These are phyloP conservation scores for Drosophila parvula DNA, from an alignment of 1,140 invertebrate genomes.

Conservation along the genomic window DNA sequence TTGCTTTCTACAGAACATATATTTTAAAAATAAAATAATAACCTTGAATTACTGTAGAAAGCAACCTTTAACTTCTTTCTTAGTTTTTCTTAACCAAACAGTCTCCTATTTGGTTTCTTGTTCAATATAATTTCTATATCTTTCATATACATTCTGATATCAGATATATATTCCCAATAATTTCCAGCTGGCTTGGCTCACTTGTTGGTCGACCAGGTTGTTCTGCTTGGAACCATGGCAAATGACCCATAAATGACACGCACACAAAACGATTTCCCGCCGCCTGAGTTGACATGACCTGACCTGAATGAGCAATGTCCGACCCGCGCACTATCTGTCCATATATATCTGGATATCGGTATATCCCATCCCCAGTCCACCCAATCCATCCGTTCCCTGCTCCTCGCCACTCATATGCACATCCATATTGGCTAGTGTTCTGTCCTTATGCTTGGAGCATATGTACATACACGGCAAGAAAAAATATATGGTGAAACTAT, in stretches of 20 bases:
- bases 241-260: slow-evolving; percentile 74
- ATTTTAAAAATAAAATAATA: too few species aligned
- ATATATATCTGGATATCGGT: slow-evolving; percentile 1
- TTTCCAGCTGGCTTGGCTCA: slow-evolving; percentile 20
- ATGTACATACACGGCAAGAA: slow-evolving; percentile 32
- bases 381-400: slow-evolving; percentile 2
- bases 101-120: background rate
- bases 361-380: slow-evolving; percentile 8
- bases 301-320: slow-evolving; percentile 61
- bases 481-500: too few species aligned
- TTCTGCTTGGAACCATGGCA: slow-evolving; percentile 26
- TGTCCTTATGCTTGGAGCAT: slow-evolving; percentile 34
- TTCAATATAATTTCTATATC: background rate
- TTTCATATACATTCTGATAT: background rate
- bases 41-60: too few species aligned
- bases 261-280: slow-evolving; percentile 49
- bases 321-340: slow-evolving; percentile 16
- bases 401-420: slow-evolving; percentile 34
- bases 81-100: background rate
- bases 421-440: slow-evolving; percentile 16
- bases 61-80: too few species aligned
- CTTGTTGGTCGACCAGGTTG: slow-evolving; percentile 16
- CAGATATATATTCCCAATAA: background rate
- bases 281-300: slow-evolving; percentile 41
- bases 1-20: too few species aligned